phyloP scores from a whole-genome alignment of 2,113 vertebrate species.

The Oxyura jamaicensis region DNA sequence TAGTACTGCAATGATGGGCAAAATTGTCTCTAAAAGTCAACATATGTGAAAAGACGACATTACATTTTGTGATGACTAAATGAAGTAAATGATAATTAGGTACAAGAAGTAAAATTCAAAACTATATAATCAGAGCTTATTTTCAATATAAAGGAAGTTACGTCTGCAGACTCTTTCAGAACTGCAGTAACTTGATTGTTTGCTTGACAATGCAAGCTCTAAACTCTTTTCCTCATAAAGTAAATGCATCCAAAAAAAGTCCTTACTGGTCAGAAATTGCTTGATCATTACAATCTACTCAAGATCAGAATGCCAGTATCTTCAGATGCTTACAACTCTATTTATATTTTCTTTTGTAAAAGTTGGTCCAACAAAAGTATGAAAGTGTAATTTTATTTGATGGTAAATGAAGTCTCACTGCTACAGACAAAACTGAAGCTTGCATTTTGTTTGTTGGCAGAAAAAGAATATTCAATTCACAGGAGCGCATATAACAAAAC shows the following conservation, averaged over 20 bases:
- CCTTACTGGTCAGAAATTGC: conserved; percentile 55
- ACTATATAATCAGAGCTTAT: conserved; percentile 59
- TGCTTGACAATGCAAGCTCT: conserved; percentile 52
- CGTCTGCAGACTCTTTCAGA: conserved; percentile 4
- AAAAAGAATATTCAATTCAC: conserved; percentile 73
- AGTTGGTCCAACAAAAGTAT: conserved; percentile 22
- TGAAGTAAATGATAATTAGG: not conserved
- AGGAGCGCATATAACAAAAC: conserved; percentile 80
- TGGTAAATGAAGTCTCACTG: conserved; percentile 50
- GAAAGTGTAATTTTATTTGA: conserved; percentile 60
- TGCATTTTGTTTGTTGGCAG: conserved; percentile 71
- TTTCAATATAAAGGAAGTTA: conserved; percentile 60
- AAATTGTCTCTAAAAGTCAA: conserved; percentile 21
- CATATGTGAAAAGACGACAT: not conserved
- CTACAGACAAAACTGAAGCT: conserved; percentile 34
- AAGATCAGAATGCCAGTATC: conserved; percentile 59
- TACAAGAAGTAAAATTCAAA: conserved; percentile 10
- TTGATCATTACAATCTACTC: conserved; percentile 42
- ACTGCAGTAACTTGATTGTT: conserved; percentile 55
- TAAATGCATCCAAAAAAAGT: conserved; percentile 36
- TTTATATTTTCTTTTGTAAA: not conserved
- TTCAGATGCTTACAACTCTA: conserved; percentile 58
- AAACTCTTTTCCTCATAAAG: conserved; percentile 44
- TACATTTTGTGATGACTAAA: not conserved
- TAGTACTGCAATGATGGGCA: conserved; percentile 10